Evolutionary conservation across 2,113 vertebrate species (phyloP).

Genomic region (Pteropus alecto): DNA sequence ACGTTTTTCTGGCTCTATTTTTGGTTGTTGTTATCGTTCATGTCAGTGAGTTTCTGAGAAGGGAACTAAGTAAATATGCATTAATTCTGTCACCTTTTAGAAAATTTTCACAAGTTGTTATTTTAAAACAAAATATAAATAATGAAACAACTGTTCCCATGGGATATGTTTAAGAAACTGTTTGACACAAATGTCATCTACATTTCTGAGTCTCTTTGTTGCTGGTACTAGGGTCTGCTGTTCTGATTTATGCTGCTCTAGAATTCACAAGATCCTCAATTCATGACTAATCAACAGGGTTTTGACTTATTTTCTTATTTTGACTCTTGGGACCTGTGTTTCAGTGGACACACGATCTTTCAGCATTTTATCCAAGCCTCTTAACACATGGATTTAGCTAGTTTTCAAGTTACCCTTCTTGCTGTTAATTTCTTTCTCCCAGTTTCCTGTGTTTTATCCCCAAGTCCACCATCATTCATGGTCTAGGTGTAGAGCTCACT

Average conservation of each 20-base stretch:
- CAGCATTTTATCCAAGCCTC: neutral
- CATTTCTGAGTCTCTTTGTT: neutral
- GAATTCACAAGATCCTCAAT: neutral
- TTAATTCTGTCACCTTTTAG: neutral
- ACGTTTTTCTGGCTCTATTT: neutral
- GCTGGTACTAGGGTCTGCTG: neutral
- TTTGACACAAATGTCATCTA: neutral
- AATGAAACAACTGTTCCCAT: neutral
- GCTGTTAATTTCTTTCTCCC: neutral
- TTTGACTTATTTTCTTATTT: neutral
- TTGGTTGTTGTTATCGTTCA: neutral
- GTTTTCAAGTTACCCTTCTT: neutral
- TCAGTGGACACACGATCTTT: neutral
- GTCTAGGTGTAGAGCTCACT: neutral
- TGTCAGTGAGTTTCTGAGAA: neutral
- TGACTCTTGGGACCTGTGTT: neutral
- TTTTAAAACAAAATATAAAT: slow-evolving; percentile 21
- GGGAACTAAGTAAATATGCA: neutral
- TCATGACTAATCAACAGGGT: neutral
- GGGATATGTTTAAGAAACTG: neutral
- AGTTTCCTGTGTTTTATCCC: neutral
- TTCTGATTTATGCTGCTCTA: neutral
- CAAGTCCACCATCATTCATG: neutral
- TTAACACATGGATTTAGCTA: neutral
- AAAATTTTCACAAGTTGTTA: neutral